Evolutionary conservation across 2,113 vertebrate genomes (phyloP).

Genomic region (Xiphophorus hellerii): DNA sequence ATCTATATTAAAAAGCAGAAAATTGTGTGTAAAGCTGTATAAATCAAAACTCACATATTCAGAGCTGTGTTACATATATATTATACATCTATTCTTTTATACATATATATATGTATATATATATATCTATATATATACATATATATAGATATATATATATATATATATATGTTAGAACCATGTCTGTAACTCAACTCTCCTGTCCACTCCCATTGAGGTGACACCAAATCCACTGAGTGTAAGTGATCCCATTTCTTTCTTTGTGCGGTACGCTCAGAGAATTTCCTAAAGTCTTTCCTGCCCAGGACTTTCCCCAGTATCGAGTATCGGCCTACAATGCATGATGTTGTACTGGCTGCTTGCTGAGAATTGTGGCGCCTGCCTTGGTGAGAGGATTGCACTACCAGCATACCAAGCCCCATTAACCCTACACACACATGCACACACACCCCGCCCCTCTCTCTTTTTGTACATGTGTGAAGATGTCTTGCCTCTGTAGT

Average conservation of each 20-base stretch:
- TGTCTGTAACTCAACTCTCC: constrained; percentile 66
- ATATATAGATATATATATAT: constrained; percentile 50
- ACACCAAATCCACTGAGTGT: constrained; percentile 71
- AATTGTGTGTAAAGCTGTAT: constrained; percentile 73
- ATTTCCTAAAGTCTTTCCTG: constrained; percentile 87
- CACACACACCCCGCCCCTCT: constrained; percentile 29
- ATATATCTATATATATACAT: constrained; percentile 15
- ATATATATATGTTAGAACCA: constrained; percentile 34
- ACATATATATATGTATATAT: constrained; percentile 42
- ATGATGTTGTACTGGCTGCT: constrained; percentile 81
- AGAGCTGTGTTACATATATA: constrained; percentile 67
- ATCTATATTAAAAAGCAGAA: constrained; percentile 68
- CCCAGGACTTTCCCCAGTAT: constrained; percentile 57
- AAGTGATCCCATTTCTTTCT: constrained; percentile 72
- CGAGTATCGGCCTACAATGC: constrained; percentile 72
- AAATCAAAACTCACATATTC: constrained; percentile 71
- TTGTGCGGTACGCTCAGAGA: constrained; percentile 87
- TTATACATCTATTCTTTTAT: constrained; percentile 34
- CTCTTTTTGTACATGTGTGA: constrained; percentile 78
- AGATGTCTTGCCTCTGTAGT: constrained; percentile 67
- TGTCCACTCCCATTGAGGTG: constrained; percentile 70
- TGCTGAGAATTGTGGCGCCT: constrained; percentile 79
- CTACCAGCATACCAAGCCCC: constrained; percentile 77
- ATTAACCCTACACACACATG: not conserved
- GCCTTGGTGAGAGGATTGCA: constrained; percentile 80